Evolutionary conservation across 2,797 vertebrate species (phyloP).

Genomic region (Clarias pachynema): DNA sequence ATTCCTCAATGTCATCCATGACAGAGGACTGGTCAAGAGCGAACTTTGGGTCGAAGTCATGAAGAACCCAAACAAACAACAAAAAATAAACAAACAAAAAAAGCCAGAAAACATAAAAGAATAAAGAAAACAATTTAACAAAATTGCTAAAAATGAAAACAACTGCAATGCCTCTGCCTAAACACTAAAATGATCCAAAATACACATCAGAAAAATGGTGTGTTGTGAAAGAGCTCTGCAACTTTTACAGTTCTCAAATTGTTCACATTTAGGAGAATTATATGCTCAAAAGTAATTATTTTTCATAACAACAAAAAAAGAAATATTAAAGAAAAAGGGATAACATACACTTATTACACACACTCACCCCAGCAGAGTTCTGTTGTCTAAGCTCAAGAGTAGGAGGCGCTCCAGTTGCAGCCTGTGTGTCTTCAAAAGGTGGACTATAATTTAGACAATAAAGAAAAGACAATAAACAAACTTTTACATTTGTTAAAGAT

Average conservation of each 20-base stretch:
- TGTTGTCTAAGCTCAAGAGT: slow-evolving; percentile 84
- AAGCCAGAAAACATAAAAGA: slow-evolving; percentile 67
- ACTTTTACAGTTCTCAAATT: neutral
- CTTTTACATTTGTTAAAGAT: too few species aligned
- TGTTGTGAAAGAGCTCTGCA: neutral
- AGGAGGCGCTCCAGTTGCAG: slow-evolving; percentile 73
- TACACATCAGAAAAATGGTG: neutral
- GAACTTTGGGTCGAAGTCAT: slow-evolving; percentile 83
- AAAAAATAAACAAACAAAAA: slow-evolving; percentile 56
- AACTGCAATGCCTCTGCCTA: slow-evolving; percentile 52
- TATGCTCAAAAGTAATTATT: neutral
- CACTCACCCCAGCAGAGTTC: slow-evolving; percentile 86
- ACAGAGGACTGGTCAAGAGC: slow-evolving; percentile 92
- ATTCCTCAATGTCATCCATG: slow-evolving; percentile 99
- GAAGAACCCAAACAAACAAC: slow-evolving; percentile 76
- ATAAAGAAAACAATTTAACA: slow-evolving; percentile 56
- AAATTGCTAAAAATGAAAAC: slow-evolving; percentile 60
- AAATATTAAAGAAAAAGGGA: neutral
- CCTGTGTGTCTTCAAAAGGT: slow-evolving; percentile 74
- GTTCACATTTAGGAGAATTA: neutral
- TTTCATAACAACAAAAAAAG: neutral
- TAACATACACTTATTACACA: neutral
- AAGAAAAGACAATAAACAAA: slow-evolving; percentile 13
- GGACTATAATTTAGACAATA: slow-evolving; percentile 58
- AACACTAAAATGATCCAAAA: neutral